phyloP scores from a whole-genome alignment of 2,113 vertebrate species.

The Bombycilla garrulus region DNA sequence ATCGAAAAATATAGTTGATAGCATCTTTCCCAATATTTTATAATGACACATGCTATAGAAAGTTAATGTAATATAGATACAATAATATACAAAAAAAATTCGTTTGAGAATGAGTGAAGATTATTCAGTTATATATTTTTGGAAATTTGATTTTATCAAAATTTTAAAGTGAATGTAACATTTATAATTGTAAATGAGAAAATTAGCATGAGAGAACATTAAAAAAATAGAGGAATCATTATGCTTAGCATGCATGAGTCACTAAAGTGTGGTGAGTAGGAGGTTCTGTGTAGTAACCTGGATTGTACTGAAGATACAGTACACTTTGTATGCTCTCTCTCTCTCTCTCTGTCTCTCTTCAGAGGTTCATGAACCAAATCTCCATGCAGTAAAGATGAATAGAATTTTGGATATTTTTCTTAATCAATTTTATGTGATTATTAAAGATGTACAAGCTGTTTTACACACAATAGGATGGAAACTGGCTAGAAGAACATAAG shows the following conservation, averaged over 20 bases:
- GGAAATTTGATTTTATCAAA: background rate
- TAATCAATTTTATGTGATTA: background rate
- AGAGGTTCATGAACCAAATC: background rate
- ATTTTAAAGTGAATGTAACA: background rate
- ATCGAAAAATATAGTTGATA: conserved; percentile 1
- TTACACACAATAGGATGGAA: background rate
- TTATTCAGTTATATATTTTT: background rate
- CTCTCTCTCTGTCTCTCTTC: background rate
- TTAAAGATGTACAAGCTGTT: background rate
- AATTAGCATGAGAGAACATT: conserved; percentile 1
- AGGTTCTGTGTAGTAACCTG: conserved; percentile 48
- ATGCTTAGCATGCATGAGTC: background rate
- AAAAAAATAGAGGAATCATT: background rate
- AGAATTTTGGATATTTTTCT: background rate
- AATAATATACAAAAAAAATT: background rate
- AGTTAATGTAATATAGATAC: background rate
- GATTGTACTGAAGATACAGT: background rate
- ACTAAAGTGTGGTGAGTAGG: conserved; percentile 35
- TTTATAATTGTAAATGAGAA: conserved; percentile 40
- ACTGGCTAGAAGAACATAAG: background rate
- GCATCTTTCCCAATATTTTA: background rate
- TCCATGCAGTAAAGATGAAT: background rate
- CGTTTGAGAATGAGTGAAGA: background rate
- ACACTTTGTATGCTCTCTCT: background rate
- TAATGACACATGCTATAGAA: background rate